These are phyloP conservation scores for Brenthis hecate DNA, from an alignment of 2,888 invertebrate genomes.

Conservation along the genomic window DNA sequence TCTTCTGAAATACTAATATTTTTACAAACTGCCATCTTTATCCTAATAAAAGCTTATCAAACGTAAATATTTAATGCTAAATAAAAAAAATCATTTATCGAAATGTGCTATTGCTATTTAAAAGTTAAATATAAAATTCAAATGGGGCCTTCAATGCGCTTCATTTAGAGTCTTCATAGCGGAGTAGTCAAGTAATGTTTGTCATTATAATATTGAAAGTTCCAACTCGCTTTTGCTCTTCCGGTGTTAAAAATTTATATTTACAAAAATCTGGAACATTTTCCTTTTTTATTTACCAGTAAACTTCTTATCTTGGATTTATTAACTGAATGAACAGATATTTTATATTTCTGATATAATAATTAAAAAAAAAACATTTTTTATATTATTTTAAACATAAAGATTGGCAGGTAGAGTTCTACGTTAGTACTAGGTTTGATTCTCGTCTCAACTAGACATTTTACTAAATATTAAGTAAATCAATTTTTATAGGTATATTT, in stretches of 20 bases:
- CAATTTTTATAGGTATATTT: neutral
- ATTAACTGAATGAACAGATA: too few relatives aligned
- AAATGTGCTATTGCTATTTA: constrained; percentile 36
- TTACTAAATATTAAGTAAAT: too few relatives aligned
- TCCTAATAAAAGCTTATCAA: constrained; percentile 33
- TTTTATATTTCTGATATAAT: neutral
- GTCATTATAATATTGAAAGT: constrained; percentile 40
- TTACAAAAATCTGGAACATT: neutral
- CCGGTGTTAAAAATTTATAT: constrained; percentile 20
- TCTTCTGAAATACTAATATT: too few relatives aligned
- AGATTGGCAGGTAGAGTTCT: too few relatives aligned
- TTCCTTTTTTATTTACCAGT: neutral
- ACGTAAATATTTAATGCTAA: constrained; percentile 26
- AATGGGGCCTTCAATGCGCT: constrained; percentile 47
- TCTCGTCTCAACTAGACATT: too few relatives aligned
- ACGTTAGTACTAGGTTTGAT: too few relatives aligned
- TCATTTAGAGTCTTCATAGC: constrained; percentile 47
- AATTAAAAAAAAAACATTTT: too few relatives aligned
- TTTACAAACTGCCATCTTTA: neutral
- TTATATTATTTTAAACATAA: too few relatives aligned
- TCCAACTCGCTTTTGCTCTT: constrained; percentile 23
- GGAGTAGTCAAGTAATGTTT: constrained; percentile 44
- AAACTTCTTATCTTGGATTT: constrained; percentile 17
- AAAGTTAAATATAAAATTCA: constrained; percentile 46
- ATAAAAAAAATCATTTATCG: constrained; percentile 31